These are phyloP conservation scores for Pocillopora grandis DNA, from an alignment of 92 coral and sea anemone genomes.

Conservation along the genomic window DNA sequence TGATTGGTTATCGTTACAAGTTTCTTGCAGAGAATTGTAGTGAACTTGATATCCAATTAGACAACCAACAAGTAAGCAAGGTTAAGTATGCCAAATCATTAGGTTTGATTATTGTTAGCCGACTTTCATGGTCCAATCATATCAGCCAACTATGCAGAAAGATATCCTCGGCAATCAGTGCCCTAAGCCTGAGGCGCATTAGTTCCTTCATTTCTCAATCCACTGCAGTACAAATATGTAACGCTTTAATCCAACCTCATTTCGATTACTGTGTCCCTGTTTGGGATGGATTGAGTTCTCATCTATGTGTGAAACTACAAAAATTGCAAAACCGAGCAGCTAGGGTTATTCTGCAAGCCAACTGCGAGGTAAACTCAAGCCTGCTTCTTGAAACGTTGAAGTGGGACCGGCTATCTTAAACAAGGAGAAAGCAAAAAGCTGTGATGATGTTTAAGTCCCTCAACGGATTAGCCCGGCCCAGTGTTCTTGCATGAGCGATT, in stretches of 20 bases:
- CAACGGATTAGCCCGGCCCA: neutral
- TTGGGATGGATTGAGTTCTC: no score
- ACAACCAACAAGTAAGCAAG: no score
- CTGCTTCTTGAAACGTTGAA: constrained; percentile 1
- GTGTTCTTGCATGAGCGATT: neutral
- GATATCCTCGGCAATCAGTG: no score
- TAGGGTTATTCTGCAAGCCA: neutral
- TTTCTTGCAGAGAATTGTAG: constrained; percentile 21
- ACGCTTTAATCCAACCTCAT: constrained; percentile 29
- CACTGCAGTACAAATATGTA: constrained; percentile 28
- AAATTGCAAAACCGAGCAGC: no score
- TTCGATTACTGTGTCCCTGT: neutral
- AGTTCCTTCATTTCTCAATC: no score
- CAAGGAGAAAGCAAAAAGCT: constrained; percentile 1
- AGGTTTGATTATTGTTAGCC: no score
- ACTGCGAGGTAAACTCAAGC: neutral
- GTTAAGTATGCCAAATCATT: no score
- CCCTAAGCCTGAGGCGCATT: no score
- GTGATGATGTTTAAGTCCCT: constrained; percentile 6
- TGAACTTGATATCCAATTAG: no score
- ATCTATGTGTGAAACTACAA: no score
- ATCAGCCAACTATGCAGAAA: no score
- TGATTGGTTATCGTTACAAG: constrained; percentile 10
- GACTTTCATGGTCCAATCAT: no score
- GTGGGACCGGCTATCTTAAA: neutral